A percentile compares a stretch with the other conserved stretches of the same genome.
phyloP scores from a whole-genome alignment of 2,797 vertebrate species.

The Sebastiscus albofasciatus region DNA sequence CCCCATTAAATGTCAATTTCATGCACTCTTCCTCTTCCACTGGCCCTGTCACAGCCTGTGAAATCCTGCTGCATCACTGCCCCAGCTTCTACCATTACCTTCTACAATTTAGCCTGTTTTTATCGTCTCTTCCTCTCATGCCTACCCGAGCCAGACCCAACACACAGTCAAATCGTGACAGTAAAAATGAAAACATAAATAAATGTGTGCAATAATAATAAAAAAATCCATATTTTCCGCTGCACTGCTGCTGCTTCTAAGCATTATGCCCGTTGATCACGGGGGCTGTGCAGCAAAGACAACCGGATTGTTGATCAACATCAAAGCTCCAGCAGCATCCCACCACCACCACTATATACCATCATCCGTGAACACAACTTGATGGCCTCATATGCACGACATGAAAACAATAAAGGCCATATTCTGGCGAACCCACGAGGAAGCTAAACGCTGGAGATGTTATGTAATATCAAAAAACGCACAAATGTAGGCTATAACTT shows the following conservation, averaged over 20 bases:
- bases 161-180: conserved; percentile 46
- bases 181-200: conserved; percentile 20
- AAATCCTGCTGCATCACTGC: conserved; percentile 90
- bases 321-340: conserved; percentile 62
- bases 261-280: conserved; percentile 13
- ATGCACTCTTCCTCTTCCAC: conserved; percentile 54
- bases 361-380: conserved; percentile 49
- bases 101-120: conserved; percentile 70
- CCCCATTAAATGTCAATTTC: conserved; percentile 63
- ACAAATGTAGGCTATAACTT: conserved; percentile 66
- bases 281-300: conserved; percentile 55
- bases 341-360: conserved; percentile 26
- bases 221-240: conserved; percentile 19
- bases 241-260: conserved; percentile 13
- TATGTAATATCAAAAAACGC: conserved; percentile 53
- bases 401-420: conserved; percentile 36
- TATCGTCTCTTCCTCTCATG: conserved; percentile 14
- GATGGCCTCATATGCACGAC: conserved; percentile 47
- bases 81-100: conserved; percentile 75
- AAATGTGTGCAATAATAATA: conserved; percentile 11
- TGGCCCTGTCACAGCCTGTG: conserved; percentile 70
- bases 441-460: conserved; percentile 44
- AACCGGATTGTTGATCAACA: conserved; percentile 76
- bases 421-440: neutral
- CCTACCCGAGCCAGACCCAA: conserved; percentile 18